Evolutionary conservation across 2,797 vertebrate species (phyloP).

Genomic region (Pangasius mekongensis): DNA sequence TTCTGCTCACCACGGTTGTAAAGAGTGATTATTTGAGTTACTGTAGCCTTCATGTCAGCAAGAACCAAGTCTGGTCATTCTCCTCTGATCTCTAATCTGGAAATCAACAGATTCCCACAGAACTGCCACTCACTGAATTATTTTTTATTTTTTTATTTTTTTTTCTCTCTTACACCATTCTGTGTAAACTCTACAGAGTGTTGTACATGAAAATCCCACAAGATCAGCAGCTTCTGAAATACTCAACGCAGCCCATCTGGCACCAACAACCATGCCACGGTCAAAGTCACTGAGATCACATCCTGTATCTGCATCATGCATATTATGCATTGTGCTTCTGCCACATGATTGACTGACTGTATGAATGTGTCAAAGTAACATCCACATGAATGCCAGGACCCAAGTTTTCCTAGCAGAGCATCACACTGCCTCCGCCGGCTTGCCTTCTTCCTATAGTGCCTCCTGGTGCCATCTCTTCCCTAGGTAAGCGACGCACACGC

Average conservation of each 20-base stretch:
- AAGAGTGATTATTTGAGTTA: not conserved
- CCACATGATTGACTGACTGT: too few species aligned
- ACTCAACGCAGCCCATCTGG: not conserved
- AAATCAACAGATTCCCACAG: not conserved
- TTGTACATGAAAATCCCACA: not conserved
- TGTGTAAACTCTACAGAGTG: not conserved
- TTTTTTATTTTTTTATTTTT: too few species aligned
- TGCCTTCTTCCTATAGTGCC: too few species aligned
- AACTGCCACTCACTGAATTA: not conserved
- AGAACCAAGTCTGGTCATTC: not conserved
- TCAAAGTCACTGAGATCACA: not conserved
- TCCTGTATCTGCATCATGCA: not conserved
- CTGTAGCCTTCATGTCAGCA: not conserved
- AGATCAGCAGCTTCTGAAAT: not conserved
- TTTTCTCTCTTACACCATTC: not conserved
- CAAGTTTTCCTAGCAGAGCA: too few species aligned
- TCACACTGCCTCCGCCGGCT: too few species aligned
- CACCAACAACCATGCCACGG: not conserved
- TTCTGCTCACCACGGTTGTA: not conserved
- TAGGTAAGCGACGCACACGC: too few species aligned
- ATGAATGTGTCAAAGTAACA: too few species aligned
- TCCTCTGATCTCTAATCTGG: too few species aligned
- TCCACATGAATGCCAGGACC: too few species aligned
- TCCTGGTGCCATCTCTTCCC: too few species aligned
- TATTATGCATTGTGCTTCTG: too few species aligned